Evolutionary conservation across 2,113 vertebrate genomes (phyloP).

Genomic region (Pteropus alecto): DNA sequence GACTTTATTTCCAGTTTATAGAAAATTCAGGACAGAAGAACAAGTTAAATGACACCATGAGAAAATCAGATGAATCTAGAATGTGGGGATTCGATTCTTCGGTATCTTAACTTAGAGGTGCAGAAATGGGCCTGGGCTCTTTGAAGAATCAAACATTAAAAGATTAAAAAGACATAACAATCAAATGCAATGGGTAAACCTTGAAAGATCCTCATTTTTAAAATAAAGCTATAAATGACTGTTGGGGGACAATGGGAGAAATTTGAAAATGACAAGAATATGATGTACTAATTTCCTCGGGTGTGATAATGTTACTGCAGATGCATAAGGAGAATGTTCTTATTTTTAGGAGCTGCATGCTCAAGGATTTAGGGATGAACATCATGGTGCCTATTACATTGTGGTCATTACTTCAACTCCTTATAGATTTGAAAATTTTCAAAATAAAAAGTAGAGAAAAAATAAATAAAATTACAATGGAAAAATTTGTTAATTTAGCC

Average conservation of each 20-base stretch:
- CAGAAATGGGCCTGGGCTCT: not conserved
- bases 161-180: not conserved
- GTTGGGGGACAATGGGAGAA: not conserved
- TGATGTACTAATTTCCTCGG: not conserved
- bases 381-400: not conserved
- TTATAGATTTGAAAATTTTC: not conserved
- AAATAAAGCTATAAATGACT: not conserved
- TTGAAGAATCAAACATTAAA: not conserved
- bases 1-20: not conserved
- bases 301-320: not conserved
- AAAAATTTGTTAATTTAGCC: not conserved
- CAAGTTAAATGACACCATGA: not conserved
- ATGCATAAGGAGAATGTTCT: not conserved
- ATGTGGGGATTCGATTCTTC: not conserved
- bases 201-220: not conserved
- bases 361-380: not conserved
- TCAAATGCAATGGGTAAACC: not conserved
- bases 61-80: not conserved
- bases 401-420: not conserved
- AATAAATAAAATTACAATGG: not conserved
- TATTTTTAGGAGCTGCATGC: not conserved
- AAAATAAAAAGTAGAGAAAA: not conserved
- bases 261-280: not conserved
- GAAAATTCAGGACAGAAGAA: not conserved
- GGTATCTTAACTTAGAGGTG: not conserved